phyloP scores from a whole-genome alignment of 1,140 invertebrate species.

The Globodera rostochiensis region DNA sequence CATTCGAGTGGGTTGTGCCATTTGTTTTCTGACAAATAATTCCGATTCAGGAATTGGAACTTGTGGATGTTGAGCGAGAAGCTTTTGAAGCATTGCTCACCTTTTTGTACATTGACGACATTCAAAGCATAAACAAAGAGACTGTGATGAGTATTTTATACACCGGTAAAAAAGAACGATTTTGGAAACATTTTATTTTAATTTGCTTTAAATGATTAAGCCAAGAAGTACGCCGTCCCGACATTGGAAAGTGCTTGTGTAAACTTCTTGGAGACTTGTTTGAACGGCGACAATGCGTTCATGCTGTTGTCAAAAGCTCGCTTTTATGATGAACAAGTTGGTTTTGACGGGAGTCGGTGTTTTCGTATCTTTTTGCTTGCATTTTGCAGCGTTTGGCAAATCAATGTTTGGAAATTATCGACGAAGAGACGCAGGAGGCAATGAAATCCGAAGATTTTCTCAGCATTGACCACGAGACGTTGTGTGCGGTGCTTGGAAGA shows the following conservation, averaged over 20 bases:
- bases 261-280: conserved; percentile 79
- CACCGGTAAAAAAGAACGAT: conserved; percentile 66
- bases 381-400: conserved; percentile 70
- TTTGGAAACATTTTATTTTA: too few species aligned
- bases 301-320: conserved; percentile 78
- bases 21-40: not conserved
- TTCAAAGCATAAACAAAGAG: conserved; percentile 77
- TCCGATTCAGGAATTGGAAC: conserved; percentile 28
- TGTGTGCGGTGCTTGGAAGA: conserved; percentile 79
- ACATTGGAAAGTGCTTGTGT: conserved; percentile 81
- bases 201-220: conserved; percentile 59
- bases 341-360: conserved; percentile 74
- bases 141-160: conserved; percentile 84
- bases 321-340: conserved; percentile 73
- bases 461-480: conserved; percentile 81
- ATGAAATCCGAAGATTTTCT: conserved; percentile 81
- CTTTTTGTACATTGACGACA: conserved; percentile 80
- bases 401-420: conserved; percentile 81
- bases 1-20: not conserved
- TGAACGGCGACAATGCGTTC: conserved; percentile 82
- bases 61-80: conserved; percentile 33
- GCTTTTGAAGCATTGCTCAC: conserved; percentile 69
- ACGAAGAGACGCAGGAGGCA: conserved; percentile 81
- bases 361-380: not conserved
- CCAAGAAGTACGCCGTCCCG: conserved; percentile 84